Conservation (phyloP, 2,888 invertebrate genomes). For the Apamea anceps region DNA sequence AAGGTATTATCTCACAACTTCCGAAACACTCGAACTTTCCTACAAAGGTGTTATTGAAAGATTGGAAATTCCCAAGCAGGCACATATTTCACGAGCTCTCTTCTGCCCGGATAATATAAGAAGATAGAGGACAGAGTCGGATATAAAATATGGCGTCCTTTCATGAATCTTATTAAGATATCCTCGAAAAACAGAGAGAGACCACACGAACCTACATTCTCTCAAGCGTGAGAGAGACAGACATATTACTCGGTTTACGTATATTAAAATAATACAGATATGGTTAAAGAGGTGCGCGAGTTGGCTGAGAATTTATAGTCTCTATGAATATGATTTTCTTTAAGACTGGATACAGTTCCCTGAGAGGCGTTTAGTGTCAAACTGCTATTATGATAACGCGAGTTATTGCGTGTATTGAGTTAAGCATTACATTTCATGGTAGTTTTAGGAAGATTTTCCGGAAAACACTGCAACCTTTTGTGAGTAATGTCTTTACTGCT, state of each 20-base stretch:
- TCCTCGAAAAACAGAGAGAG: conserved; percentile 91
- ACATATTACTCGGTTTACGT: conserved; percentile 83
- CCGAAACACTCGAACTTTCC: conserved; percentile 78
- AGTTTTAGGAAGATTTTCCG: not conserved
- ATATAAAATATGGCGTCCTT: conserved; percentile 95
- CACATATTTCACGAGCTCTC: conserved; percentile 89
- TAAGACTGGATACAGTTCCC: conserved; percentile 86
- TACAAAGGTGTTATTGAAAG: conserved; percentile 89
- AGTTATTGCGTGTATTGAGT: conserved; percentile 61
- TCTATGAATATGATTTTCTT: conserved; percentile 90
- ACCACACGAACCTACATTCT: conserved; percentile 71
- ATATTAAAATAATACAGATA: conserved; percentile 89
- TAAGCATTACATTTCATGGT: conserved; percentile 29
- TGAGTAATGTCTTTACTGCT: not conserved
- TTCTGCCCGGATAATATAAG: conserved; percentile 90
- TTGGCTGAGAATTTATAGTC: conserved; percentile 85
- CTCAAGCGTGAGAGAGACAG: conserved; percentile 69
- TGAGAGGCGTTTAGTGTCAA: conserved; percentile 82
- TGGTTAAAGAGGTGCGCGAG: conserved; percentile 88
- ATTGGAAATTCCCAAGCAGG: conserved; percentile 89
- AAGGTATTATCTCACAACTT: conserved; percentile 75
- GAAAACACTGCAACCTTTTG: conserved; percentile 7
- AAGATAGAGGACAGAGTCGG: conserved; percentile 91
- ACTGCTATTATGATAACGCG: conserved; percentile 70
- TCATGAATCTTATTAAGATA: conserved; percentile 96